These are phyloP conservation scores for Steromphala cineraria DNA, from an alignment of 2,888 invertebrate genomes.

Conservation along the genomic window DNA sequence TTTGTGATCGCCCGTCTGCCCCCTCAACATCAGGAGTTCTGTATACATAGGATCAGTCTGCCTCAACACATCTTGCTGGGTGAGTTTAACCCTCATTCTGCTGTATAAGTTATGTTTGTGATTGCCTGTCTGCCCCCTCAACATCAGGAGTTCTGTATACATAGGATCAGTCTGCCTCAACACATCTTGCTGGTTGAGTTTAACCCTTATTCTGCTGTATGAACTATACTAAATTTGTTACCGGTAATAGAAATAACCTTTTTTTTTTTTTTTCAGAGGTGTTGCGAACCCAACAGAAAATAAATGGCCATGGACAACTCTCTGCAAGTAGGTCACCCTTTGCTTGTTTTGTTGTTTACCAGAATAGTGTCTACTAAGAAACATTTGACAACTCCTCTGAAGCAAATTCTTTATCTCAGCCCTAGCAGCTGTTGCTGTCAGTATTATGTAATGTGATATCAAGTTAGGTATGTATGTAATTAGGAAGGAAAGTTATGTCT, in stretches of 20 bases:
- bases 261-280: neutral
- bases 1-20: conserved; percentile 67
- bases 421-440: no score
- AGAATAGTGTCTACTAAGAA: no score
- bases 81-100: conserved; percentile 34
- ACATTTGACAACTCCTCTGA: no score
- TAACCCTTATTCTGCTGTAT: conserved; percentile 42
- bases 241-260: no score
- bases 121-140: conserved; percentile 60
- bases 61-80: conserved; percentile 55
- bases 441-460: no score
- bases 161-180: conserved; percentile 57
- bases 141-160: conserved; percentile 66
- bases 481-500: no score
- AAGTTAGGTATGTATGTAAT: no score
- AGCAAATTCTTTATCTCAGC: no score
- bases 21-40: conserved; percentile 65
- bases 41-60: conserved; percentile 56
- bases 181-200: conserved; percentile 54
- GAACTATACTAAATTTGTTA: no score
- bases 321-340: neutral
- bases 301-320: conserved; percentile 1
- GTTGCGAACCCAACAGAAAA: conserved; percentile 1
- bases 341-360: no score
- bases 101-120: conserved; percentile 49